Percentiles rank a stretch among this genome's conserved stretches.
Evolutionary conservation across 2,113 vertebrate species (phyloP).

Genomic region (Tinamus guttatus): DNA sequence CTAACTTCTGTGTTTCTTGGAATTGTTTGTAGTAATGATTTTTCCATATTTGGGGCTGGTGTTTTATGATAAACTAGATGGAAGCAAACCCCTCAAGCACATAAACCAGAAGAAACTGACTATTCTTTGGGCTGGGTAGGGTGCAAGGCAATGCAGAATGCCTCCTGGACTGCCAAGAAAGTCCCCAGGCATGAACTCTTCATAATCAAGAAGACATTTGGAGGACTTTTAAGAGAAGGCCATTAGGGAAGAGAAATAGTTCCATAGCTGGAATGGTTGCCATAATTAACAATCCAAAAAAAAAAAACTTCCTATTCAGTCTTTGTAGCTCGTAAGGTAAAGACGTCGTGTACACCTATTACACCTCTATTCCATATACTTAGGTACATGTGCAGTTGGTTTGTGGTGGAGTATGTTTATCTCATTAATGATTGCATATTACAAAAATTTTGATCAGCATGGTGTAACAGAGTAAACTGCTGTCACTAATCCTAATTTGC

Average conservation of each 20-base stretch:
- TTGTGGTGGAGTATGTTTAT: neutral
- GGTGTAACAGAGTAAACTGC: neutral
- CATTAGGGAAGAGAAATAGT: neutral
- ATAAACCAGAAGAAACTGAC: neutral
- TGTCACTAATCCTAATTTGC: neutral
- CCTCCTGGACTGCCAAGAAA: neutral
- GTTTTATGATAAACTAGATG: neutral
- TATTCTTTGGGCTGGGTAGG: neutral
- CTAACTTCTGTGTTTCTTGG: neutral
- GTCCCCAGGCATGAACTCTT: neutral
- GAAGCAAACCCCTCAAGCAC: neutral
- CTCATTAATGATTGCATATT: neutral
- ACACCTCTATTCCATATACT: neutral
- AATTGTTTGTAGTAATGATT: neutral
- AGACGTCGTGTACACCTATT: neutral
- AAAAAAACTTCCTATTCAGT: neutral
- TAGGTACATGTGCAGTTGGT: neutral
- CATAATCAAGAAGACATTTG: neutral
- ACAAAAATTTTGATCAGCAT: neutral
- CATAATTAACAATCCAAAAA: neutral
- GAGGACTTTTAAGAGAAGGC: neutral
- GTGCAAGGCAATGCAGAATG: neutral
- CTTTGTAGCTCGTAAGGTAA: neutral
- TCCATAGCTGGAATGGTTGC: fast-evolving
- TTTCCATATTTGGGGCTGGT: neutral